These are phyloP conservation scores for Liopterus haemorrhoidalis DNA, from an alignment of 2,888 invertebrate species.

Conservation along the genomic window DNA sequence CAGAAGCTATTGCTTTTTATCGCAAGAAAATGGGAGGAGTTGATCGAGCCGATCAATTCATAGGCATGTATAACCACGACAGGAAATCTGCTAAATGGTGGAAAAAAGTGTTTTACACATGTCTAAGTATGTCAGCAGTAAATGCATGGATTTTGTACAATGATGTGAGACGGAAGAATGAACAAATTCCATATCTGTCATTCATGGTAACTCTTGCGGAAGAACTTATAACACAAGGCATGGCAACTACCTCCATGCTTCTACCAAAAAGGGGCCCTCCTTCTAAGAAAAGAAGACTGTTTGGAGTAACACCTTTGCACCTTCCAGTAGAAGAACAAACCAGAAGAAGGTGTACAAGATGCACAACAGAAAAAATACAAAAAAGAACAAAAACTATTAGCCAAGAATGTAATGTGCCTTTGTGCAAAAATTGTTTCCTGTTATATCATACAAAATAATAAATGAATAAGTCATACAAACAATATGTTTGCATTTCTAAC, in stretches of 20 bases:
- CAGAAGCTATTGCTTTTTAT: constrained; percentile 18
- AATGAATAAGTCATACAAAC: not conserved
- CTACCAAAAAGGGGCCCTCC: constrained; percentile 18
- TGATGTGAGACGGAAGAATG: constrained; percentile 13
- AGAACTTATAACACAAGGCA: constrained; percentile 21
- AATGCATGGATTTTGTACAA: constrained; percentile 17
- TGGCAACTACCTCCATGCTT: constrained; percentile 13
- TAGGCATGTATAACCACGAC: constrained; percentile 23
- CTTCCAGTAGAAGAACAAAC: constrained; percentile 22
- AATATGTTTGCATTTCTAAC: not conserved
- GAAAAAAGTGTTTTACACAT: constrained; percentile 21
- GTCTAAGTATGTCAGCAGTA: constrained; percentile 13
- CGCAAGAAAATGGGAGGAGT: constrained; percentile 23
- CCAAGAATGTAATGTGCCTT: constrained; percentile 17
- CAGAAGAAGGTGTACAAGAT: constrained; percentile 22
- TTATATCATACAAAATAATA: constrained; percentile 15
- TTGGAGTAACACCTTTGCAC: constrained; percentile 22
- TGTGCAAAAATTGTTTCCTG: constrained; percentile 22
- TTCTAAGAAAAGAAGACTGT: constrained; percentile 14
- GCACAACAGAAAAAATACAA: constrained; percentile 12
- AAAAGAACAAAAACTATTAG: constrained; percentile 20
- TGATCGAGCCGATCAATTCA: constrained; percentile 22
- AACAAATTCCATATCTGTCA: constrained; percentile 13
- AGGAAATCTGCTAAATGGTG: constrained; percentile 22
- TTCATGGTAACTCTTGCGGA: constrained; percentile 23